A percentile compares a stretch with the other conserved stretches of the same genome.
phyloP scores from a whole-genome alignment of 2,888 invertebrate genomes.

The Mycalesis mineus region DNA sequence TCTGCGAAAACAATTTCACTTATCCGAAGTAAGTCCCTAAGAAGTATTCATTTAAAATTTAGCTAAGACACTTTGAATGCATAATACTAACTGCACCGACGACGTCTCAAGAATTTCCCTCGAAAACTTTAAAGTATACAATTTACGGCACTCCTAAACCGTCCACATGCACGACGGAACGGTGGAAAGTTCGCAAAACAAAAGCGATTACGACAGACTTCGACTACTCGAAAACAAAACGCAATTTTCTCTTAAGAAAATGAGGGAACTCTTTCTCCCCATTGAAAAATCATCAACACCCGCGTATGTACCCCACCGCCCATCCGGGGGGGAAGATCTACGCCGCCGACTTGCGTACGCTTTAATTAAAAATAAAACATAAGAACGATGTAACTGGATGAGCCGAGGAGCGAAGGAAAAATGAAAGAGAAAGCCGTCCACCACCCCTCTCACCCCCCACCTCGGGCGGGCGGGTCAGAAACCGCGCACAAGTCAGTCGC shows the following conservation, averaged over 20 bases:
- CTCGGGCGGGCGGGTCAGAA: constrained; percentile 45
- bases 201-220: constrained; percentile 78
- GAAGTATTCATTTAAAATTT: constrained; percentile 9
- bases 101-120: constrained; percentile 56
- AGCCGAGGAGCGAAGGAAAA: constrained; percentile 79
- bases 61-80: constrained; percentile 39
- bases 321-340: constrained; percentile 61
- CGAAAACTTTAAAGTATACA: constrained; percentile 69
- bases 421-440: constrained; percentile 78
- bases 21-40: neutral
- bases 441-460: constrained; percentile 40
- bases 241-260: constrained; percentile 79
- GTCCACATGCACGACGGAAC: constrained; percentile 62
- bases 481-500: constrained; percentile 70
- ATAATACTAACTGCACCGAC: constrained; percentile 51
- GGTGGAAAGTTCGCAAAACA: constrained; percentile 69
- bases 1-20: too few species aligned
- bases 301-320: constrained; percentile 66
- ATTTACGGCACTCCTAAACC: constrained; percentile 56
- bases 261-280: constrained; percentile 79
- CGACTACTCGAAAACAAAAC: constrained; percentile 79
- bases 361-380: constrained; percentile 80
- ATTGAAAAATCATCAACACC: constrained; percentile 79
- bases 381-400: constrained; percentile 80
- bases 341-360: constrained; percentile 78